These are phyloP conservation scores for Tetramorium simillimum DNA, from an alignment of 1,140 invertebrate genomes.

Conservation along the genomic window DNA sequence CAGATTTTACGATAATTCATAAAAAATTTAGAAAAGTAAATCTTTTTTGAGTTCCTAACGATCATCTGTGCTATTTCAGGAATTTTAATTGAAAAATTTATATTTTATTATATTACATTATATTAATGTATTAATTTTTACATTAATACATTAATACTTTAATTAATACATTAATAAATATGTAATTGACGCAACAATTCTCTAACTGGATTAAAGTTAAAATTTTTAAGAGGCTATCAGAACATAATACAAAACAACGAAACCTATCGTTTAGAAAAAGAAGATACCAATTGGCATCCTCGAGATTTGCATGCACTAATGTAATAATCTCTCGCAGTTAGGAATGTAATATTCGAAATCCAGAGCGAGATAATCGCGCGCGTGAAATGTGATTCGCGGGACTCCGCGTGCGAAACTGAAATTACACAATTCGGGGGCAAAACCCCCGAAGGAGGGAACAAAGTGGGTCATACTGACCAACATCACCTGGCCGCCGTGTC, in stretches of 20 bases:
- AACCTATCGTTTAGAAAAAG: background rate
- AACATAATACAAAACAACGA: background rate
- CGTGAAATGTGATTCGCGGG: background rate
- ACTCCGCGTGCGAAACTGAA: slow-evolving; percentile 38
- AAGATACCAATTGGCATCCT: background rate
- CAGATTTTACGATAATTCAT: too few relatives aligned
- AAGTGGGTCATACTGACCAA: slow-evolving; percentile 69
- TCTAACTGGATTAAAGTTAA: background rate
- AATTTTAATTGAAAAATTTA: too few relatives aligned
- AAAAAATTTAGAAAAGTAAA: too few relatives aligned
- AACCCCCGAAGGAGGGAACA: slow-evolving; percentile 37
- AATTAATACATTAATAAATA: too few relatives aligned
- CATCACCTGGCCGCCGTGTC: slow-evolving; percentile 51
- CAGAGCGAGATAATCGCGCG: background rate
- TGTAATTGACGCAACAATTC: background rate
- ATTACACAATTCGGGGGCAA: slow-evolving; percentile 43
- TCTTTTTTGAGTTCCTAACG: too few relatives aligned
- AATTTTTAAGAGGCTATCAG: background rate
- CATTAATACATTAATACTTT: too few relatives aligned
- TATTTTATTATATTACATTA: too few relatives aligned
- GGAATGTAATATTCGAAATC: background rate
- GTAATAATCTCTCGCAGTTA: background rate
- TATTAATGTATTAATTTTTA: too few relatives aligned
- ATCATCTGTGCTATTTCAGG: too few relatives aligned
- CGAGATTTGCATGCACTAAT: background rate